These are phyloP conservation scores for Geococcyx californianus DNA, from an alignment of 2,113 vertebrate genomes.

Conservation along the genomic window DNA sequence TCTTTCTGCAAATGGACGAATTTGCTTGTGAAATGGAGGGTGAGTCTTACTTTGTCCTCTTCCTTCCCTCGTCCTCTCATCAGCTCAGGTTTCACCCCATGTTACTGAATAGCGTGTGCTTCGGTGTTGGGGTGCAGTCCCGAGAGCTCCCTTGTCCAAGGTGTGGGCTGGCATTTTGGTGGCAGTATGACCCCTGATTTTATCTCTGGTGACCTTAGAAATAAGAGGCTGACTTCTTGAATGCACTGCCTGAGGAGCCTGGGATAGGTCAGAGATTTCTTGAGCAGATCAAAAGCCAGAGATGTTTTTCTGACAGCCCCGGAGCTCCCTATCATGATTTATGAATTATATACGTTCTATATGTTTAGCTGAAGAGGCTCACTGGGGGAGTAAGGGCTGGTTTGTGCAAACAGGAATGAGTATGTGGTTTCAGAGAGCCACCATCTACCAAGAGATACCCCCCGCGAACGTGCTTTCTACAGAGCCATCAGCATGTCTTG, in stretches of 20 bases:
- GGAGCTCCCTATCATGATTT: conserved; percentile 52
- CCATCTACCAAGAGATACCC: background rate
- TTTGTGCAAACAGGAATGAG: background rate
- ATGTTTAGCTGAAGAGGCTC: conserved; percentile 45
- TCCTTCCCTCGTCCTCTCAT: background rate
- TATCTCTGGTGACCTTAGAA: conserved; percentile 1
- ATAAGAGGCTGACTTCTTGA: background rate
- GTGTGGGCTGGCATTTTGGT: rapidly evolving
- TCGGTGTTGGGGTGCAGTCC: background rate
- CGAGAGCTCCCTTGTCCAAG: background rate
- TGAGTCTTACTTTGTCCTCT: background rate
- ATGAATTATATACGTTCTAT: conserved; percentile 16
- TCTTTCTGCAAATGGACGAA: background rate
- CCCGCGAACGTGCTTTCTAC: background rate
- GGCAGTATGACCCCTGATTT: background rate
- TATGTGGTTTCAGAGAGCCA: background rate
- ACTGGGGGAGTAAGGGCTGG: background rate
- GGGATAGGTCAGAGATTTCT: conserved; percentile 63
- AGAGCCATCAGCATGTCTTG: background rate
- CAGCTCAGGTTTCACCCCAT: background rate
- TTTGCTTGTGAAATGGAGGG: background rate
- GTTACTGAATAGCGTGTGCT: background rate
- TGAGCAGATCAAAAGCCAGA: conserved; percentile 58
- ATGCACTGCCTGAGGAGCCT: conserved; percentile 34
- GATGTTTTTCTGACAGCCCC: conserved; percentile 61